phyloP scores from a whole-genome alignment of 2,888 invertebrate species.

The Rosalia funebris region DNA sequence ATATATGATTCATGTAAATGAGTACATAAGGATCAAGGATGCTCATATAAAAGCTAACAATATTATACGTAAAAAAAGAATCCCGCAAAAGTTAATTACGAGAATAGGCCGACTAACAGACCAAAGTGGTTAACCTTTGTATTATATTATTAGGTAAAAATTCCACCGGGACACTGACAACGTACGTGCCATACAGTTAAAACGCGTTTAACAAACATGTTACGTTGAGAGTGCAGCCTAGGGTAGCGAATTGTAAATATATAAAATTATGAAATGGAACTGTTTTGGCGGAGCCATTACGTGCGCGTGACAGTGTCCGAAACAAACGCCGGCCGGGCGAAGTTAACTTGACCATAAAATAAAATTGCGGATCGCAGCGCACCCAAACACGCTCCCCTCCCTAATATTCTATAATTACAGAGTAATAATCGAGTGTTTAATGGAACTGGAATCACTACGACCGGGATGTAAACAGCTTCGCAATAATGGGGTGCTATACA shows the following conservation, averaged over 20 bases:
- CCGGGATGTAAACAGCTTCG: constrained; percentile 5
- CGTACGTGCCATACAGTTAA: background rate
- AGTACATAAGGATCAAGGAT: too few relatives aligned
- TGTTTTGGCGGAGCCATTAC: constrained; percentile 1
- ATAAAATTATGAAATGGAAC: constrained; percentile 25
- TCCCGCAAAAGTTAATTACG: constrained; percentile 1
- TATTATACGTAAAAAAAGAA: too few relatives aligned
- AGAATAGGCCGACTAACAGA: background rate
- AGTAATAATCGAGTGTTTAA: constrained; percentile 25
- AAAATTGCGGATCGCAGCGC: constrained; percentile 13
- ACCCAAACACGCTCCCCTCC: constrained; percentile 1
- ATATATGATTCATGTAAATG: too few relatives aligned
- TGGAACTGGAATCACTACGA: constrained; percentile 16
- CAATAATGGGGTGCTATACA: constrained; percentile 7
- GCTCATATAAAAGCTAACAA: too few relatives aligned
- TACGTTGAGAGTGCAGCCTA: constrained; percentile 7
- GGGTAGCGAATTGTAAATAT: constrained; percentile 26
- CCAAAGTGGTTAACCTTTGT: background rate
- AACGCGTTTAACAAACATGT: background rate
- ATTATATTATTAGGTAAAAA: constrained; percentile 3
- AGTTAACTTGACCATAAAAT: constrained; percentile 21
- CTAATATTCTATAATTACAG: constrained; percentile 25
- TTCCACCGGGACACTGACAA: background rate
- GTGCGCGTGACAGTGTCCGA: constrained; percentile 24
- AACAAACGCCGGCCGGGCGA: background rate